phyloP scores from a whole-genome alignment of 1,140 invertebrate genomes.

The Caenorhabditis remanei region DNA sequence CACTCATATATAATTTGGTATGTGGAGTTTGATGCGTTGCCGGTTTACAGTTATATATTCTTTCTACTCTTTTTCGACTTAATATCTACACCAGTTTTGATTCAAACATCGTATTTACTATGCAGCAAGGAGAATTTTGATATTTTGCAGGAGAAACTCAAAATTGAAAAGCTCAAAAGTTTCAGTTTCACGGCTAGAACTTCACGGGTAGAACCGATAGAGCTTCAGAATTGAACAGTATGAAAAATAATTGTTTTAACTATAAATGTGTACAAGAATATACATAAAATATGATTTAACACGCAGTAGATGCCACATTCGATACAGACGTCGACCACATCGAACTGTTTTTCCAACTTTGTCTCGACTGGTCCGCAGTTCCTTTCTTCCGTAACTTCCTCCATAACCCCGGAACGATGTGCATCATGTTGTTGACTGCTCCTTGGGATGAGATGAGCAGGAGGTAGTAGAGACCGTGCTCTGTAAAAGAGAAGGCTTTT shows the following conservation, averaged over 20 bases:
- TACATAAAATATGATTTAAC: not conserved
- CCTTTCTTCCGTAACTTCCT: not conserved
- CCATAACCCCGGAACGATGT: not conserved
- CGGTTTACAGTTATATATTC: not conserved
- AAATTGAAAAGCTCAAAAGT: not conserved
- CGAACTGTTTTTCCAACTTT: not conserved
- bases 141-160: not conserved
- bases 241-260: not conserved
- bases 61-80: not conserved
- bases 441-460: not conserved
- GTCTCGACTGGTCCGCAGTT: not conserved
- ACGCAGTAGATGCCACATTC: not conserved
- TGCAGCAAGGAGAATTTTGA: not conserved
- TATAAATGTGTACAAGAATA: not conserved
- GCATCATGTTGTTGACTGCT: conserved; percentile 9
- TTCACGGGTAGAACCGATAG: not conserved
- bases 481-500: not conserved
- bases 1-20: not conserved
- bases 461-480: not conserved
- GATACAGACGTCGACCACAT: conserved; percentile 1
- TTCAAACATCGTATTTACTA: not conserved
- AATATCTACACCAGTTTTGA: not conserved
- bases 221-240: not conserved
- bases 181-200: not conserved
- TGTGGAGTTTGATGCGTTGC: not conserved